phyloP scores from a whole-genome alignment of 1,140 invertebrate genomes.

The Drusus annulatus region DNA sequence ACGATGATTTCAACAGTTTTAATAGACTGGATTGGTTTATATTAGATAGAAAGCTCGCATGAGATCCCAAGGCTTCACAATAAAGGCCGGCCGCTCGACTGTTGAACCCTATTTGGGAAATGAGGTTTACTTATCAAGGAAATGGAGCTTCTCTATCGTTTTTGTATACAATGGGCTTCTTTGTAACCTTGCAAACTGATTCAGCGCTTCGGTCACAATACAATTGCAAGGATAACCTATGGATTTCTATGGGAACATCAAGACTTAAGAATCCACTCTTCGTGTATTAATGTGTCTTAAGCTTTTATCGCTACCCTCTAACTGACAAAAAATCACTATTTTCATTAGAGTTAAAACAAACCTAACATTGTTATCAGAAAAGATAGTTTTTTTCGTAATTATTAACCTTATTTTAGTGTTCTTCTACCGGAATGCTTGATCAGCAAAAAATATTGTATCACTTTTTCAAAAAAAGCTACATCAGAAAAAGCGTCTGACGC shows the following conservation, averaged over 20 bases:
- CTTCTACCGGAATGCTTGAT: too few species aligned
- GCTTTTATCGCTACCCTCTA: too few species aligned
- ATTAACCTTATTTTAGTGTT: too few species aligned
- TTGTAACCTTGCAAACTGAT: conserved; percentile 39
- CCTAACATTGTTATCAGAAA: too few species aligned
- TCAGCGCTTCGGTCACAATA: conserved; percentile 52
- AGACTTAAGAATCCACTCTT: too few species aligned
- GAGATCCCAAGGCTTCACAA: conserved; percentile 27
- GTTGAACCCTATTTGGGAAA: conserved; percentile 56
- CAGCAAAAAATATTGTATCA: too few species aligned
- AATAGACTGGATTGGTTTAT: not conserved
- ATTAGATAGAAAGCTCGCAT: conserved; percentile 1
- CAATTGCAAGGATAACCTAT: conserved; percentile 51
- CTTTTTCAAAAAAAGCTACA: too few species aligned
- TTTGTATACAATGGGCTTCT: conserved; percentile 53
- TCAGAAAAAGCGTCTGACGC: too few species aligned
- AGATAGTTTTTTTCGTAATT: too few species aligned
- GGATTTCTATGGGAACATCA: conserved; percentile 13
- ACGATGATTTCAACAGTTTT: not conserved
- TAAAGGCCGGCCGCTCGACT: conserved; percentile 13
- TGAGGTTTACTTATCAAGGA: conserved; percentile 58
- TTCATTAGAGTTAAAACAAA: too few species aligned
- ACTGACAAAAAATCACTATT: too few species aligned
- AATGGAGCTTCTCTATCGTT: conserved; percentile 57
- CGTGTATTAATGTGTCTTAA: too few species aligned